Evolutionary conservation across 2,797 vertebrate genomes (phyloP).

Genomic region (Gastrophryne carolinensis): DNA sequence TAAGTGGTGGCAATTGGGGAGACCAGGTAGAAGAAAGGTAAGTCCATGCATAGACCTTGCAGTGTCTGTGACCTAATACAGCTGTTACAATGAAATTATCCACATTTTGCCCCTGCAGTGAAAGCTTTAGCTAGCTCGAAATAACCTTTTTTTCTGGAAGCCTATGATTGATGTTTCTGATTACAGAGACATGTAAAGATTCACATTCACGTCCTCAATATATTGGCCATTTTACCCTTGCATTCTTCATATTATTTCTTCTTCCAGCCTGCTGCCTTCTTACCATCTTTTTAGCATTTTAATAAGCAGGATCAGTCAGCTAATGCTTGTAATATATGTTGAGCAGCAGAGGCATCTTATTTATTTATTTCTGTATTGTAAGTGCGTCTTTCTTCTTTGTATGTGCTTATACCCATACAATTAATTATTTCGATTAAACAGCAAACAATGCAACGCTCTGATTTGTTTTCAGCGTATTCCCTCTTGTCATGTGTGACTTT

Average conservation of each 20-base stretch:
- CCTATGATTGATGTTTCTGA: neutral
- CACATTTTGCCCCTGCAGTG: too few relatives aligned
- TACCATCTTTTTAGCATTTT: constrained; percentile 13
- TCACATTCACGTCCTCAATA: neutral
- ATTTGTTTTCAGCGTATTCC: neutral
- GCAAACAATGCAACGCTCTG: neutral
- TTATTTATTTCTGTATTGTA: neutral
- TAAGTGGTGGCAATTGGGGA: too few relatives aligned
- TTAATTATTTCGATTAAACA: constrained; percentile 7
- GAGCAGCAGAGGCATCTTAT: neutral
- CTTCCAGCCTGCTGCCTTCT: neutral
- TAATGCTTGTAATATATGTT: constrained; percentile 4
- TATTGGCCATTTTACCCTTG: neutral
- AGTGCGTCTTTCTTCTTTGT: constrained; percentile 9
- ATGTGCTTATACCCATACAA: constrained; percentile 5
- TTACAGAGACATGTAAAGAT: neutral
- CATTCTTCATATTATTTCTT: neutral
- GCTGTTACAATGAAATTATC: too few relatives aligned
- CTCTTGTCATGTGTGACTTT: constrained; percentile 26
- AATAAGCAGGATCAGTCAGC: neutral
- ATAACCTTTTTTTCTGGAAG: neutral
- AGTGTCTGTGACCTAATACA: too few relatives aligned
- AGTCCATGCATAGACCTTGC: too few relatives aligned
- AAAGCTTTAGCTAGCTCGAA: too few relatives aligned
- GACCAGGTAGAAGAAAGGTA: too few relatives aligned